Evolutionary conservation across 64 coral and sea anemone genomes (phyloP), one percentile per base, ranked within the genome.

Genomic region (Stichodactyla helianthus): DNA sequence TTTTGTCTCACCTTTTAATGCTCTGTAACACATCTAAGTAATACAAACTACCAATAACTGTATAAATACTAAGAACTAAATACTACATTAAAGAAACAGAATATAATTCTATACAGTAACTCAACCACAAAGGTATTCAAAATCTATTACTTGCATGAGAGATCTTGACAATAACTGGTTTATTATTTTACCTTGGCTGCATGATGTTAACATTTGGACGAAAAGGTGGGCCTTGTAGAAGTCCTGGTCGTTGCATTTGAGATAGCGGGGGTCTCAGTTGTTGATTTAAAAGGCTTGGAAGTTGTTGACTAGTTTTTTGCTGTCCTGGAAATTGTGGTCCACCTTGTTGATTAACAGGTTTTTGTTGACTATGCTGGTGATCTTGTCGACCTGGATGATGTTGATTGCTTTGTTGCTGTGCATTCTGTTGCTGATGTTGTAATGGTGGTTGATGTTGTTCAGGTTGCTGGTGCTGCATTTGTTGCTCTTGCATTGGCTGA

Each of bases 171-270:
- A 10, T 44, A 44, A 44, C 35, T 1, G 4, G 25, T 10, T 74
- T 27, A 31, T 23, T 74, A 31, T 23, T 74, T 74, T 74, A 74
- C 68, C 68, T 31, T 31, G 79, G 79, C 15, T 11, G 79, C 79
- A 82, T 74, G 12, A 23, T 31, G 22, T 71, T 71, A 28, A 71
- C 9, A 20, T 71, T 71, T 11, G 68, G 68, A 9, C 26, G 78
- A 16, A 81, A 81, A 19, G 51, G 50, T 81, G 15, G 78, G 19
- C 78, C 78, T 81, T 81, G 78, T n/a, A 81, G 78, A 81, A 81
- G 78, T 20, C 52, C 52, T 19, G 78, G 78, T 51, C 78, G 78
- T 51, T 81, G 78, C 19, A 81, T 8, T 22, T 81, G 78, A 52
- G 78, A 52, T 4, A 81, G 78, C 52, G 53, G 19, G 8, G 78